Evolutionary conservation across 2,797 vertebrate genomes (phyloP), one percentile per base, ranked within the genome.

Genomic region (Caiman crocodilus): DNA sequence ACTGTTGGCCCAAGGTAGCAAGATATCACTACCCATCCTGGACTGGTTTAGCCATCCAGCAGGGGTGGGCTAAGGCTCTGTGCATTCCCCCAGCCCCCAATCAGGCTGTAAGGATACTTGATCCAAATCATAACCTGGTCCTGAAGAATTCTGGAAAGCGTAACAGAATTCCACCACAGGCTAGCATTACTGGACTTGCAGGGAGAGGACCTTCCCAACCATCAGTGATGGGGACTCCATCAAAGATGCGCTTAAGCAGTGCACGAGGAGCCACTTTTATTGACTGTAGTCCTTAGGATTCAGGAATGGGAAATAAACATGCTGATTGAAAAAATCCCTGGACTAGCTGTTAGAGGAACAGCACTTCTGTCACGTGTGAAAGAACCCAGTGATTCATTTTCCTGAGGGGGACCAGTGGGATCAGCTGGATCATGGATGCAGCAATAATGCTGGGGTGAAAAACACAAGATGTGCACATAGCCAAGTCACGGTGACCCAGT

Each of bases 401-500:
- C 63, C 42, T 55, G 84, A 25, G 88, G 86, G 84, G 64, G 64
- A 84, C 18, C 26, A 71, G 32, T 28, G 90, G 13, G 15, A 80
- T 15, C 42, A 42, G 80, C 56, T 32, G 57, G 50, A 32, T 91
- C 76, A 63, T 74, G 64, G 76, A 78, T 76, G 69, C 30, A 89
- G 67, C 79, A 93, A 90, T 92, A 96, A 74, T 83, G 76, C 1
- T 57, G 88, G 12, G 42, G 88, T 96, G 92, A 94, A 94, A 92
- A 90, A 80, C 84, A 93, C 90, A 90, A 83, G 82, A 73, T 3
- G 11, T 90, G 81, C 64, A 26, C 42, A 21, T 64, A 87, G 88
- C 25, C 7, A 93, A 94, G 95, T 94, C 56, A 60, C 42, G 56
- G 60, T 94, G 94, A 97, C 90, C 93, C 35, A 79, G 91, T 74